phyloP scores from a whole-genome alignment of 1,140 invertebrate genomes.

The Ditylenchus dipsaci region DNA sequence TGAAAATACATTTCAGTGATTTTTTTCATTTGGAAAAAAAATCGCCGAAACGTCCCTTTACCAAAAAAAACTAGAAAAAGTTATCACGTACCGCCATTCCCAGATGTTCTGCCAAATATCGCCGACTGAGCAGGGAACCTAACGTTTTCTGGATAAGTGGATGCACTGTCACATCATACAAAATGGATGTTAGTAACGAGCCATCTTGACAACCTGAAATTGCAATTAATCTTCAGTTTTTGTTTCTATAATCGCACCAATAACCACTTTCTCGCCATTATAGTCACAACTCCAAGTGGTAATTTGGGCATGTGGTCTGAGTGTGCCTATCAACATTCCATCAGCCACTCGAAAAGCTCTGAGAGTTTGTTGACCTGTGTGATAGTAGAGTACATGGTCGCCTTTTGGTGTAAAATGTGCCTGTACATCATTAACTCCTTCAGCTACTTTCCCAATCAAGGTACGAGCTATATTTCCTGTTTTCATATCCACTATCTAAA shows the following conservation, averaged over 20 bases:
- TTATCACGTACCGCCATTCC: constrained; percentile 8
- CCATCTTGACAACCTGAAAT: constrained; percentile 35
- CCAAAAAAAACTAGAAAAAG: too few species aligned
- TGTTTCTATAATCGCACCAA: constrained; percentile 15
- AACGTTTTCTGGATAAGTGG: constrained; percentile 22
- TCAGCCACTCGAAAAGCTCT: constrained; percentile 39
- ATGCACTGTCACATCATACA: constrained; percentile 34
- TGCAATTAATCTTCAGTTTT: not conserved
- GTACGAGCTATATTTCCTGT: constrained; percentile 74
- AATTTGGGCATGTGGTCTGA: constrained; percentile 43
- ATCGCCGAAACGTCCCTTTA: too few species aligned
- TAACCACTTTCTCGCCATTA: constrained; percentile 41
- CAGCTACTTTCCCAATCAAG: constrained; percentile 79
- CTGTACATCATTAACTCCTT: constrained; percentile 91
- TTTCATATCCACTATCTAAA: constrained; percentile 75
- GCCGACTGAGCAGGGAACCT: constrained; percentile 34
- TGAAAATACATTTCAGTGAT: too few species aligned
- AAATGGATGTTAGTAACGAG: constrained; percentile 37
- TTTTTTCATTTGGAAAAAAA: too few species aligned
- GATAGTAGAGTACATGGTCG: constrained; percentile 92
- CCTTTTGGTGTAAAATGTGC: constrained; percentile 88
- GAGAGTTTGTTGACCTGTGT: constrained; percentile 71
- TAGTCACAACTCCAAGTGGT: constrained; percentile 36
- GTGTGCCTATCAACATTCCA: constrained; percentile 32
- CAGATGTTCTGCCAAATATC: constrained; percentile 45